These are phyloP conservation scores for Columba guinea DNA, from an alignment of 2,797 vertebrate species.

Conservation along the genomic window DNA sequence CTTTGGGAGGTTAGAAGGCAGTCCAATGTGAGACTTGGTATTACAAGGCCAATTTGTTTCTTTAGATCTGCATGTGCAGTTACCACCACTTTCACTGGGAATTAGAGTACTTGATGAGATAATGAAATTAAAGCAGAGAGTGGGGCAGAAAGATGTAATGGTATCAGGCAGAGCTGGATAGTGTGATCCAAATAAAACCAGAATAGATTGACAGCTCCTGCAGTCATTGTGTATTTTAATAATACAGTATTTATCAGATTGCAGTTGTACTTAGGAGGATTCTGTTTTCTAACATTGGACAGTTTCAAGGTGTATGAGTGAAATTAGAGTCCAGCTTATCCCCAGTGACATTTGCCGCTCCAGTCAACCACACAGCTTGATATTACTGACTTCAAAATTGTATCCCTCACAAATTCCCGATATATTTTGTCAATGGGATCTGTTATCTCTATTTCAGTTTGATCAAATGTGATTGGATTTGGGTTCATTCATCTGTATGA, in stretches of 20 bases:
- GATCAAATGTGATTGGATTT: not conserved
- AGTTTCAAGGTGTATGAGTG: not conserved
- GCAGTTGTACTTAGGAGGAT: not conserved
- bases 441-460: not conserved
- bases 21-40: slow-evolving; percentile 40
- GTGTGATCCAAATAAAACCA: not conserved
- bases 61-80: slow-evolving; percentile 33
- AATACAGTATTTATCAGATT: not conserved
- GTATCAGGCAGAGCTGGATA: not conserved
- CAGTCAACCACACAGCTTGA: not conserved
- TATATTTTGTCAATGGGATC: not conserved
- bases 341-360: not conserved
- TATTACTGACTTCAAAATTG: not conserved
- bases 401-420: not conserved
- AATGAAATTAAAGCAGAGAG: slow-evolving; percentile 45
- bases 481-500: not conserved
- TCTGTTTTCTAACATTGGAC: not conserved
- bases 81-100: not conserved
- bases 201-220: not conserved
- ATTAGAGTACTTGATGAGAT: slow-evolving; percentile 11
- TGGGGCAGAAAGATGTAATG: not conserved
- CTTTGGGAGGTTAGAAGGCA: slow-evolving; percentile 58
- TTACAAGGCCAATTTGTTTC: slow-evolving; percentile 46
- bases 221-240: slow-evolving; percentile 17
- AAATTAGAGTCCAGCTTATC: not conserved